Evolutionary conservation across 2,113 vertebrate species (phyloP), one percentile per base, ranked within the genome.

Genomic region (Willisornis vidua): DNA sequence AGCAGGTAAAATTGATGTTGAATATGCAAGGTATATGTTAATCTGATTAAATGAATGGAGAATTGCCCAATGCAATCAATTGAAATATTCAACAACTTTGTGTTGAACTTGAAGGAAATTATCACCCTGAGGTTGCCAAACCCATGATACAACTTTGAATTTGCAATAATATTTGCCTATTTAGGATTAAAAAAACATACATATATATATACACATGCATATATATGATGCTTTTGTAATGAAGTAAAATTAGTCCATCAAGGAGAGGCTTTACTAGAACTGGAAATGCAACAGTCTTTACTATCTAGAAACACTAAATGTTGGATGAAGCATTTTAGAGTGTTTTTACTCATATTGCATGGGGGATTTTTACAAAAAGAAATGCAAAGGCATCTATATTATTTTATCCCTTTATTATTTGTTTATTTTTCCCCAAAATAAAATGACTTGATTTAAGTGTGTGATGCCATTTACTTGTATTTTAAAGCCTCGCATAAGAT

Each of bases 401-500:
- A 85, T 97, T 97, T 96, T 95, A 95, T 95, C 80, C 83, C 41
- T 89, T 94, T 95, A 93, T 96, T 87, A 96, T 96, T 97, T 95
- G 87, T 94, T 96, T 94, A 95, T 97, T 95, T 95, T 91, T 48
- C 70, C 87, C 95, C 93, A 94, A 97, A 97, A 96, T 92, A 96
- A 95, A 94, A 85, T 96, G 51, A 76, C 94, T 97, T 97, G 97
- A 98, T 97, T 97, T 95, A 97, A 96, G 87, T 49, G 55, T 2
- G 12, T 19, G 73, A 79, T 84, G 90, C 86, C 95, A 97, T 97
- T 98, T 97, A 97, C 97, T 97, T 94, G 95, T 97, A 73, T 98
- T 97, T 98, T 96, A 95, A 97, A 97, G 96, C 92, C 83, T 94
- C 10, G 2, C 31, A 83, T 96, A 95, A 95, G 92, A 74, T 90